phyloP scores from a whole-genome alignment of 2,113 vertebrate genomes.

The Taxidea taxus region DNA sequence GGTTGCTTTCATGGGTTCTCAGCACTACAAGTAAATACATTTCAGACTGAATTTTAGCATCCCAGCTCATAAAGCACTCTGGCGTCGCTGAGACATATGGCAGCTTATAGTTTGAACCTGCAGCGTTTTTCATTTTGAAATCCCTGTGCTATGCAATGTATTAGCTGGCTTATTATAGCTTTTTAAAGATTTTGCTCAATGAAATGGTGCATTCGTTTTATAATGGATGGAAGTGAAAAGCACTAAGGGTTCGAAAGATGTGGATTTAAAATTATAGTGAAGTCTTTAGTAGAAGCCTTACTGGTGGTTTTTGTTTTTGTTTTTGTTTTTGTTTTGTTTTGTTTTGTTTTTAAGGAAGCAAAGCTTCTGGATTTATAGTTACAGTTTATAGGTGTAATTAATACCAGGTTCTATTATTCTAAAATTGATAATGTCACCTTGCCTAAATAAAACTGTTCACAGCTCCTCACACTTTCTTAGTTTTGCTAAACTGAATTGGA shows the following conservation, averaged over 20 bases:
- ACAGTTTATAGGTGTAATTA: not conserved
- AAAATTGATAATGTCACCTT: not conserved
- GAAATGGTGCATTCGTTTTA: not conserved
- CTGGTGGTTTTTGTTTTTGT: not conserved
- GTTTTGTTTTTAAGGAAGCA: not conserved
- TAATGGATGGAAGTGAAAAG: not conserved
- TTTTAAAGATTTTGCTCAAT: constrained; percentile 32
- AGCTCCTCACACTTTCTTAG: not conserved
- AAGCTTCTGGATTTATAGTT: not conserved
- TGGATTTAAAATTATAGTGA: not conserved
- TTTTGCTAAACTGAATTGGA: not conserved
- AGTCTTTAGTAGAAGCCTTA: not conserved
- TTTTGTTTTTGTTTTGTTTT: too few species aligned
- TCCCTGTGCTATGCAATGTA: not conserved
- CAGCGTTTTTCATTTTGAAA: not conserved
- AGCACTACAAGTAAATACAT: not conserved
- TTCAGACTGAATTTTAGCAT: not conserved
- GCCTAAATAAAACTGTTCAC: not conserved
- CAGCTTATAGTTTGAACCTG: not conserved
- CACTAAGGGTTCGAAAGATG: not conserved
- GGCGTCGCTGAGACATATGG: not conserved
- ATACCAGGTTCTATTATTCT: not conserved
- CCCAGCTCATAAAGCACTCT: not conserved
- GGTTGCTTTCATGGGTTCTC: not conserved
- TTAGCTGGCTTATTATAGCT: not conserved